These are phyloP conservation scores for Atta cephalotes DNA, from an alignment of 1,140 invertebrate genomes.

Conservation along the genomic window DNA sequence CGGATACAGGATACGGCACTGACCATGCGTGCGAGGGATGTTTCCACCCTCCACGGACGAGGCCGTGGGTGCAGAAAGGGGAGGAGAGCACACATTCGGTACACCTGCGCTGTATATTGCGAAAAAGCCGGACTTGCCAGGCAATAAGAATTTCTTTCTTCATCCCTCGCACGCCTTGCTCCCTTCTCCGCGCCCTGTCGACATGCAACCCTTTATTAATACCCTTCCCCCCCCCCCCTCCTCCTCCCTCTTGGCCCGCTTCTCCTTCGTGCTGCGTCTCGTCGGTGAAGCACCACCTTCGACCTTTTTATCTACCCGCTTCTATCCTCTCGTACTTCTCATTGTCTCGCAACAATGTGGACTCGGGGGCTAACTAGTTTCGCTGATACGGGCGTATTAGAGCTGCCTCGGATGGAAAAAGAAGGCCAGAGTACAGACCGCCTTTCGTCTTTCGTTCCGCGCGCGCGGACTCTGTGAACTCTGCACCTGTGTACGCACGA, in stretches of 20 bases:
- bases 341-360: constrained; percentile 59
- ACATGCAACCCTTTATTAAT: constrained; percentile 84
- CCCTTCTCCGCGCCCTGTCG: constrained; percentile 52
- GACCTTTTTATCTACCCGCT: constrained; percentile 41
- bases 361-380: constrained; percentile 56
- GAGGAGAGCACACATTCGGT: constrained; percentile 81
- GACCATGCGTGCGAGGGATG: constrained; percentile 74
- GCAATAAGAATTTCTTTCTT: constrained; percentile 85
- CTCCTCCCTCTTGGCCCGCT: background rate
- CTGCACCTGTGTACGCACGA: background rate
- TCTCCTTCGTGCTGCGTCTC: background rate
- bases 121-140: constrained; percentile 84
- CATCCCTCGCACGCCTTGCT: constrained; percentile 72
- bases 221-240: constrained; percentile 40
- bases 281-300: constrained; percentile 58
- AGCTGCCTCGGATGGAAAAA: constrained; percentile 8
- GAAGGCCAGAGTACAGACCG: background rate
- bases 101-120: constrained; percentile 86
- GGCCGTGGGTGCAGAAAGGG: constrained; percentile 44
- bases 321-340: background rate
- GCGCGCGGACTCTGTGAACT: background rate
- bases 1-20: constrained; percentile 71
- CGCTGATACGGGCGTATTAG: constrained; percentile 44
- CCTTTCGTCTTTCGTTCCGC: constrained; percentile 18
- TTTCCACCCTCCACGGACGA: constrained; percentile 72